Evolutionary conservation across 2,113 vertebrate species (phyloP).

Genomic region (Lamprotornis superbus): DNA sequence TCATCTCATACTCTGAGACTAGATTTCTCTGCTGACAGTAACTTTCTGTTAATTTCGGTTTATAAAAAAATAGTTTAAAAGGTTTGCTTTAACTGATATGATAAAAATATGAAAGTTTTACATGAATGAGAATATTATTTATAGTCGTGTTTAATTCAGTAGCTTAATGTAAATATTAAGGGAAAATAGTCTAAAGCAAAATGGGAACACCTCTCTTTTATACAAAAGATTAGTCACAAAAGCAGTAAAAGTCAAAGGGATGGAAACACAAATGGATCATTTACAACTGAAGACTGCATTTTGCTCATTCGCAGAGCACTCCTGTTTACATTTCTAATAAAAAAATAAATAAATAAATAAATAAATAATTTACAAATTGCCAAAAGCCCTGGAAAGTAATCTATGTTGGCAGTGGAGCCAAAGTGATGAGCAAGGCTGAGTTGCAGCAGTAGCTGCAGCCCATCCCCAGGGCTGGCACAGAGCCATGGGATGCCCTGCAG

Average conservation of each 20-base stretch:
- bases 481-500: background rate
- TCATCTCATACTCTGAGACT: background rate
- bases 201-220: background rate
- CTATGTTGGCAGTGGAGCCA: background rate
- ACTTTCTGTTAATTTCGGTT: background rate
- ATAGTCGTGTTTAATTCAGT: background rate
- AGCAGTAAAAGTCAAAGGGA: background rate
- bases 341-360: background rate
- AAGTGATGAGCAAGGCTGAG: background rate
- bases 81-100: background rate
- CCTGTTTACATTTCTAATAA: background rate
- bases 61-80: background rate
- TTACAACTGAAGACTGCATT: background rate
- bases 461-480: background rate
- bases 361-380: background rate
- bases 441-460: background rate
- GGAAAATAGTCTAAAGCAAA: background rate
- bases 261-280: background rate
- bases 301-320: background rate
- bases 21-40: background rate
- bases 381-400: background rate
- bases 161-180: background rate
- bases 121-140: background rate
- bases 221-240: background rate
- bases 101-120: background rate